phyloP scores from a whole-genome alignment of 2,888 invertebrate genomes.

The Tetanocera ferruginea region DNA sequence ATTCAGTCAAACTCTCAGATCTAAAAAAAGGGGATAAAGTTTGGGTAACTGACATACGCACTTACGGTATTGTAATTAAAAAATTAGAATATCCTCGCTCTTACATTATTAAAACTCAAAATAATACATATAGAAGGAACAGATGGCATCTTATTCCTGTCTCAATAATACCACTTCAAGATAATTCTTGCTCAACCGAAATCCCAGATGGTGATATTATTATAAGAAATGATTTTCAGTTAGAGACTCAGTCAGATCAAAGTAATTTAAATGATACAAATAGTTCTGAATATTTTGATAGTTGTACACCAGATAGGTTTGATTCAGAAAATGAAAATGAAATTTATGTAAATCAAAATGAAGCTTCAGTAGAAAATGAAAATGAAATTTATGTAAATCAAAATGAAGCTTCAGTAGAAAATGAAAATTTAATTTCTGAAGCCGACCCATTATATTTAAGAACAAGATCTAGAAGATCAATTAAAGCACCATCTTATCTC shows the following conservation, averaged over 20 bases:
- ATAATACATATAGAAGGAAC: too few species aligned
- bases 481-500: not conserved
- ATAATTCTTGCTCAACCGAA: not conserved
- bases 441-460: not conserved
- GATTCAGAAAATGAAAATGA: not conserved
- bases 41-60: not conserved
- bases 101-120: too few species aligned
- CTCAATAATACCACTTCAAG: not conserved
- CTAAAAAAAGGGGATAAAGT: not conserved
- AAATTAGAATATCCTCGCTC: too few species aligned
- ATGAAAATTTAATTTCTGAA: not conserved
- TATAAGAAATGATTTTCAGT: not conserved
- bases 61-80: not conserved
- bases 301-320: too few species aligned
- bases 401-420: too few species aligned
- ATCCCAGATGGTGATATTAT: not conserved
- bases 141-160: too few species aligned
- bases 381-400: too few species aligned
- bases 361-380: not conserved
- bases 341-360: not conserved
- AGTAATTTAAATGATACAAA: not conserved
- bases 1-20: not conserved
- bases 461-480: not conserved
- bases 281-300: too few species aligned
- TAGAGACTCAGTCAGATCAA: not conserved